Evolutionary conservation across 2,888 invertebrate genomes (phyloP), one percentile per base, ranked within the genome.

Genomic region (Andrena praecox): DNA sequence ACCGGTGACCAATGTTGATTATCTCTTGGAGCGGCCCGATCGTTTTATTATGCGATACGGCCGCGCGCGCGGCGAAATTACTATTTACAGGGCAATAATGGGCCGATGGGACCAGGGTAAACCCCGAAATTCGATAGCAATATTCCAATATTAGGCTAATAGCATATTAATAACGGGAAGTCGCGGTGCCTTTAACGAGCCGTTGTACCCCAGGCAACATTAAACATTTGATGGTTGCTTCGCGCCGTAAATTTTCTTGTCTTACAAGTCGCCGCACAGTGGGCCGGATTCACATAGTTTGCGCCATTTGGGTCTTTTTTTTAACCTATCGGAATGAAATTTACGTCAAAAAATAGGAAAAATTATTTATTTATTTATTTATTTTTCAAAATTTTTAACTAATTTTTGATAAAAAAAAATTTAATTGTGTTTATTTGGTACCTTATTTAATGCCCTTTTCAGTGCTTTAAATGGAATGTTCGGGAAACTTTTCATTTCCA

Each of bases 171-270:
- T 62, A 80, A 74, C 35, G 6, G 66, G n/a, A 54, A 35, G 50
- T 20, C 48, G 56, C 54, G 52, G n/a, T 20, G 24, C 62, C 50
- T 35, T 63, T 71, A 79, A 80, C 71, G 80, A 72, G 62, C 48
- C 56, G 20, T 10, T 20, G 59, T 62, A 7, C 20, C 7, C 48
- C 54, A 52, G 54, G 20, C 52, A 42, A 63, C 80, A 8, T 72
- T 67, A 72, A 79, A 79, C 80, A 80, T 72, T 80, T 72, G 80
- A 80, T 50, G 67, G 80, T 59, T 52, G 71, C 80, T 56, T 72
- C 42, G 71, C 29, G 27, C 60, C 80, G 67, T 80, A 79, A 80
- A 80, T 80, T 80, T 71, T 68, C 62, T 80, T 68, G 24, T 64
- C 72, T 80, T 68, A 59, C 78, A 72, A 35, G 60, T 60, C 48